Percentiles rank a stretch among this genome's conserved stretches.
Evolutionary conservation across 2,888 invertebrate genomes (phyloP).

Genomic region (Drosophila tripunctata): DNA sequence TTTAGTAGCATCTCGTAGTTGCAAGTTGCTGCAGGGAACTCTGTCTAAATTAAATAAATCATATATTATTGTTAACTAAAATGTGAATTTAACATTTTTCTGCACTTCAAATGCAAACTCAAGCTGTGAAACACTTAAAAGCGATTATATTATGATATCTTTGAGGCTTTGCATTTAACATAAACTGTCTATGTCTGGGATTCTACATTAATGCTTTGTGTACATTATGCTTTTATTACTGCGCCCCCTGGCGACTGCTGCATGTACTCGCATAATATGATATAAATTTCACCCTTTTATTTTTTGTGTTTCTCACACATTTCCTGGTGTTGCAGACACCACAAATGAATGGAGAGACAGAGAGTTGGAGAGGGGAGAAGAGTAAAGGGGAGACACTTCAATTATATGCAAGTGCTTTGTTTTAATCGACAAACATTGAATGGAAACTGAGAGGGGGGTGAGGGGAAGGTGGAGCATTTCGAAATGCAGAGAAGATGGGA

Average conservation of each 20-base stretch:
- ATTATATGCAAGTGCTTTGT: conserved; percentile 73
- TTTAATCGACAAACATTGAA: conserved; percentile 70
- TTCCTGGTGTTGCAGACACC: conserved; percentile 21
- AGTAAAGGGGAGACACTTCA: conserved; percentile 52
- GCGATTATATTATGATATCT: conserved; percentile 7
- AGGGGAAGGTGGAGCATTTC: neutral
- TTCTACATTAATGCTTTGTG: conserved; percentile 31
- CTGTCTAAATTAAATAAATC: neutral
- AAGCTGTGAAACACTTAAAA: conserved; percentile 23
- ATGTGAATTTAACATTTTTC: neutral
- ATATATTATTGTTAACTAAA: neutral
- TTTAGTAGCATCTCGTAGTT: conserved; percentile 9
- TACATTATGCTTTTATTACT: conserved; percentile 31
- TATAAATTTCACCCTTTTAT: conserved; percentile 53
- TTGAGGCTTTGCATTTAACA: neutral
- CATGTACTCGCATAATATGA: conserved; percentile 66
- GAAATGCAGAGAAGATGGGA: neutral
- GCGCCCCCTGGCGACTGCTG: conserved; percentile 48
- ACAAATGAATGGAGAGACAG: neutral
- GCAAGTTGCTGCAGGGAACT: conserved; percentile 7
- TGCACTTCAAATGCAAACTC: neutral
- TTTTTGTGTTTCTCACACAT: conserved; percentile 48
- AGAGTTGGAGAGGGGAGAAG: neutral
- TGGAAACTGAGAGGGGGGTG: conserved; percentile 42
- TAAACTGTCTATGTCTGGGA: conserved; percentile 20